A percentile compares a stretch with the other conserved stretches of the same genome.
Conservation (phyloP, 2,888 invertebrate species). For the Drosophila koepferae region DNA sequence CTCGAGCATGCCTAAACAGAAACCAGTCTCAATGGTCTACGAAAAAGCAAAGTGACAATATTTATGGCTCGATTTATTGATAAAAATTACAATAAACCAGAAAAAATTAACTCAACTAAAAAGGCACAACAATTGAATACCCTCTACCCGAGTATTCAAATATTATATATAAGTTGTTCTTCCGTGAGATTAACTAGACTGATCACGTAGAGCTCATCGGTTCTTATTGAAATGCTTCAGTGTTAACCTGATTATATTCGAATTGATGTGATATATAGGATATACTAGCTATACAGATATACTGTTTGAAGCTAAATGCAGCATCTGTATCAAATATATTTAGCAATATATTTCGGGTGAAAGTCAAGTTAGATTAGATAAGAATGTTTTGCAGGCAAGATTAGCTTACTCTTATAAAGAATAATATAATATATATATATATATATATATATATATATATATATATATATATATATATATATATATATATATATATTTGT, state of each 20-base stretch:
- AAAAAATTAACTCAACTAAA: background rate
- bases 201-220: background rate
- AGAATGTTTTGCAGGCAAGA: background rate
- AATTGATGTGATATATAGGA: background rate
- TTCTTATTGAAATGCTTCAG: no score
- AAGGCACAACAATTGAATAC: slow-evolving; percentile 7
- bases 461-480: background rate
- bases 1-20: slow-evolving; percentile 20
- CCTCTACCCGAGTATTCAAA: background rate
- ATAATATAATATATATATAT: background rate
- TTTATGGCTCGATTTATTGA: slow-evolving; percentile 43
- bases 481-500: background rate
- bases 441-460: background rate
- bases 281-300: background rate
- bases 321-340: background rate
- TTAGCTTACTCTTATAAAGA: background rate
- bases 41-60: slow-evolving; percentile 43
- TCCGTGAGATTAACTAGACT: background rate
- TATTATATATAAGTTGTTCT: background rate
- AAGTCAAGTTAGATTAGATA: slow-evolving; percentile 11
- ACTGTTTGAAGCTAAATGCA: background rate
- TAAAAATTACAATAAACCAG: slow-evolving; percentile 32
- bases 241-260: background rate
- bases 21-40: slow-evolving; percentile 31
- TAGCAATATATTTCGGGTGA: background rate